Percentiles rank a stretch among this genome's conserved stretches.
phyloP scores from a whole-genome alignment of 2,113 vertebrate species.

The Gnathonemus longibarbis region DNA sequence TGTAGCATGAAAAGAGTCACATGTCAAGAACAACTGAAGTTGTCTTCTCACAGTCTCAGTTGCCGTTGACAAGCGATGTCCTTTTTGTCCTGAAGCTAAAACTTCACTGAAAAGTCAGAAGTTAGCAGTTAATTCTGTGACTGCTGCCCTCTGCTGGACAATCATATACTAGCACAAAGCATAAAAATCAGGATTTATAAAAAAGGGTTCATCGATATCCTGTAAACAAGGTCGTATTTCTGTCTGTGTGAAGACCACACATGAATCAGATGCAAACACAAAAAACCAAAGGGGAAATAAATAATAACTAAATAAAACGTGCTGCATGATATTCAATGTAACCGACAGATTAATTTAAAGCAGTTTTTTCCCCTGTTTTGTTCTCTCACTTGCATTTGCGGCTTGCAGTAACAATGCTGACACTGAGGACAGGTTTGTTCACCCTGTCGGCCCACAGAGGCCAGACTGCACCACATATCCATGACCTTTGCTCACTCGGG shows the following conservation, averaged over 20 bases:
- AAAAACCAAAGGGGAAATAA: not conserved
- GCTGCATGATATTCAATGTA: not conserved
- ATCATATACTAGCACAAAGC: not conserved
- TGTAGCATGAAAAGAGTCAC: not conserved
- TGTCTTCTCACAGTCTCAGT: not conserved
- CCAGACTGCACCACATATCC: not conserved
- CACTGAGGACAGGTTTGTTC: not conserved
- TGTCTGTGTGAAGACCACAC: not conserved
- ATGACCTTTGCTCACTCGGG: constrained; percentile 1
- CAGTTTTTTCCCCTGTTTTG: not conserved
- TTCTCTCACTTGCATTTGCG: not conserved
- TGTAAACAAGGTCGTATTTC: not conserved
- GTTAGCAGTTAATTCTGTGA: not conserved
- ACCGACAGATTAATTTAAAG: not conserved
- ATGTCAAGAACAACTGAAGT: not conserved
- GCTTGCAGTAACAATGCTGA: not conserved
- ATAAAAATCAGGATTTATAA: not conserved
- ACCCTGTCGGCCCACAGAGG: not conserved
- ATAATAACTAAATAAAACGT: not conserved
- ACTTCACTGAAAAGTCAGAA: not conserved
- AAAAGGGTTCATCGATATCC: not conserved
- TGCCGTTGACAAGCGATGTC: not conserved
- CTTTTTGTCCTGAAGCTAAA: not conserved
- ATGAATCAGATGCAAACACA: not conserved
- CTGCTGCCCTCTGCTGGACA: not conserved